phyloP scores from a whole-genome alignment of 92 coral and sea anemone species.

The Siderastrea radians region DNA sequence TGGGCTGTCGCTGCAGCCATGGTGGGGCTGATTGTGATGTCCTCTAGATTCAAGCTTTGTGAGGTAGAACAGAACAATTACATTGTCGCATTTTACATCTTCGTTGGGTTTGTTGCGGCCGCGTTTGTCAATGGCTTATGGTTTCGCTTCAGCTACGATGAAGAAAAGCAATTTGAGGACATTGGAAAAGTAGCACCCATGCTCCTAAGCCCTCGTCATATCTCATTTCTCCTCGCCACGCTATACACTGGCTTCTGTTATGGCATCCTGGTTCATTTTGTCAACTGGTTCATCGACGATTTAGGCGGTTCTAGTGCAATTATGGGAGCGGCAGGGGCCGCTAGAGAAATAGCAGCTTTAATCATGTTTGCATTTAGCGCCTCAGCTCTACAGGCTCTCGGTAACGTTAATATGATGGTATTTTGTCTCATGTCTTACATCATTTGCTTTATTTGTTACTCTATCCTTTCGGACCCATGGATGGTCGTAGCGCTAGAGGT shows the following conservation, averaged over 20 bases:
- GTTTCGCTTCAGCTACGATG: slow-evolving; percentile 78
- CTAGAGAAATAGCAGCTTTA: slow-evolving; percentile 85
- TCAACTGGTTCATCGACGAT: slow-evolving; percentile 98
- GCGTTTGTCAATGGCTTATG: slow-evolving; percentile 79
- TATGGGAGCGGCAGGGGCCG: slow-evolving; percentile 95
- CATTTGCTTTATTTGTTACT: slow-evolving; percentile 79
- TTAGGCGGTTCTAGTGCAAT: slow-evolving; percentile 82
- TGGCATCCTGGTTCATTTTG: slow-evolving; percentile 92
- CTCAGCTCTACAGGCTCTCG: slow-evolving; percentile 69
- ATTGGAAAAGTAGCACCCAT: slow-evolving; percentile 63
- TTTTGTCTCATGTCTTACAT: slow-evolving; percentile 84
- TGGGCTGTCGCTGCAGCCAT: slow-evolving; percentile 85
- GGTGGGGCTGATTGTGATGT: slow-evolving; percentile 75
- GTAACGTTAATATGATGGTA: slow-evolving; percentile 82
- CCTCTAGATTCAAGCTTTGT: slow-evolving; percentile 68
- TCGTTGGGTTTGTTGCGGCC: slow-evolving; percentile 80
- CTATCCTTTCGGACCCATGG: slow-evolving; percentile 88
- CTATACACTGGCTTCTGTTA: slow-evolving; percentile 87
- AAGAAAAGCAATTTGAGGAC: slow-evolving; percentile 53
- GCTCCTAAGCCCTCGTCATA: slow-evolving; percentile 63
- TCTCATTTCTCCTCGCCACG: slow-evolving; percentile 76
- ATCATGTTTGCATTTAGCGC: slow-evolving; percentile 82
- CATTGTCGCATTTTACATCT: slow-evolving; percentile 75
- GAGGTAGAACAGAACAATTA: slow-evolving; percentile 60
- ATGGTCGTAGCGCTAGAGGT: slow-evolving; percentile 88